Evolutionary conservation across 2,888 invertebrate species (phyloP), one percentile per base, ranked within the genome.

Genomic region (Anthoptus insignis): DNA sequence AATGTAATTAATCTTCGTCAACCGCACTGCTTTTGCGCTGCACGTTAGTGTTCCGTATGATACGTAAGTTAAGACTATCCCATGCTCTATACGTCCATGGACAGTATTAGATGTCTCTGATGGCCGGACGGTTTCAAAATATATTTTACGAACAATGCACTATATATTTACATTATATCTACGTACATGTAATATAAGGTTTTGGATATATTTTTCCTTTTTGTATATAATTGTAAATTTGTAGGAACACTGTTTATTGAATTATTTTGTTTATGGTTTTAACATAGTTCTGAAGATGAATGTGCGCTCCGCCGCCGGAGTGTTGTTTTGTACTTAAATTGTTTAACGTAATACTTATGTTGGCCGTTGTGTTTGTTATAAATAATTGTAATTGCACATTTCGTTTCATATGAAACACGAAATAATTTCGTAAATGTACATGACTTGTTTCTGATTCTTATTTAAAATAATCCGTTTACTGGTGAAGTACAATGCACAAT

Each of bases 181-280:
- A 81, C 79, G 78, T 85, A 84, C 79, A 75, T 81, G 78, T 84
- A 80, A 75, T 75, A 81, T 86, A 87, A 75, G 80, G 79, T 67
- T 89, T 91, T 91, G 83, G 87, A 90, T 83, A 86, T 83, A 81
- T 86, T 85, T 89, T 83, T 77, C 73, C 81, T 81, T 84, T 89
- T 86, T 92, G 90, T 92, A 92, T 81, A 91, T 91, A 90, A 81
- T 82, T 92, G 92, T 93, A 93, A 82, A 91, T 88, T 88, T 87
- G 78, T 92, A 91, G 86, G 81, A 83, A 83, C 81, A 78, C 78
- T 74, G 70, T 81, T 84, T 79, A 85, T 22, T 86, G 86, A 87
- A 87, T 88, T 81, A 88, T 86, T 81, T 73, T 73, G 69, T 71
- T 71, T 75, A 69, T 72, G 50, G 64, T 57, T 57, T 84, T 57